A percentile compares a stretch with the other conserved stretches of the same genome.
phyloP scores from a whole-genome alignment of 2,797 vertebrate genomes.

The Pangasius krempfi region DNA sequence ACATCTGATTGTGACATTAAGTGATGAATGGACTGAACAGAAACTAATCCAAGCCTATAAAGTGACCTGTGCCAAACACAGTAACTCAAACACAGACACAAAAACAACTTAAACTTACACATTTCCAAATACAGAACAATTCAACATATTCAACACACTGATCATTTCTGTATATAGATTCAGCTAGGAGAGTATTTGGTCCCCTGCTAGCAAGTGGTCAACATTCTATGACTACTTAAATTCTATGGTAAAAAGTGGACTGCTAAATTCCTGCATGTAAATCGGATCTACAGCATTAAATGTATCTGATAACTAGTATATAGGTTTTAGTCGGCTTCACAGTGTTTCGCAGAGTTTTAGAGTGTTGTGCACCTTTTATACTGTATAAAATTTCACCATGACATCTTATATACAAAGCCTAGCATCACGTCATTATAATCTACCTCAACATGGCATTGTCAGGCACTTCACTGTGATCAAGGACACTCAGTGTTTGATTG shows the following conservation, averaged over 20 bases:
- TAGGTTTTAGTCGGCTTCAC: not conserved
- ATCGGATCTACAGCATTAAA: not conserved
- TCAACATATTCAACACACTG: constrained; percentile 73
- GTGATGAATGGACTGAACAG: constrained; percentile 53
- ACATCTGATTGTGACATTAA: constrained; percentile 11
- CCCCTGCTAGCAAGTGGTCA: constrained; percentile 15
- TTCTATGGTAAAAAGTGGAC: not conserved
- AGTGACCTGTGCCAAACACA: constrained; percentile 77
- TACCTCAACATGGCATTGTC: not conserved
- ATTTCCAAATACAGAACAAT: constrained; percentile 60
- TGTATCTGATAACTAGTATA: not conserved
- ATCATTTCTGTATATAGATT: constrained; percentile 50
- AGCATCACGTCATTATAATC: not conserved
- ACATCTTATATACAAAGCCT: constrained; percentile 1
- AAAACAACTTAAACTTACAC: constrained; percentile 58
- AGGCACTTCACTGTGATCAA: constrained; percentile 12
- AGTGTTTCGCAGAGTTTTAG: not conserved
- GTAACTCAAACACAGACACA: constrained; percentile 67
- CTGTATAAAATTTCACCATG: not conserved
- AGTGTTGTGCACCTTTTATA: not conserved
- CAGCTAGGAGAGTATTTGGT: constrained; percentile 38
- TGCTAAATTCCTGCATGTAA: not conserved
- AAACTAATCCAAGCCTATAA: constrained; percentile 65
- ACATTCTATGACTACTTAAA: constrained; percentile 16
- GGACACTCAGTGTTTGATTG: constrained; percentile 28